Evolutionary conservation across 2,888 invertebrate species (phyloP).

Genomic region (Metellina segmentata): DNA sequence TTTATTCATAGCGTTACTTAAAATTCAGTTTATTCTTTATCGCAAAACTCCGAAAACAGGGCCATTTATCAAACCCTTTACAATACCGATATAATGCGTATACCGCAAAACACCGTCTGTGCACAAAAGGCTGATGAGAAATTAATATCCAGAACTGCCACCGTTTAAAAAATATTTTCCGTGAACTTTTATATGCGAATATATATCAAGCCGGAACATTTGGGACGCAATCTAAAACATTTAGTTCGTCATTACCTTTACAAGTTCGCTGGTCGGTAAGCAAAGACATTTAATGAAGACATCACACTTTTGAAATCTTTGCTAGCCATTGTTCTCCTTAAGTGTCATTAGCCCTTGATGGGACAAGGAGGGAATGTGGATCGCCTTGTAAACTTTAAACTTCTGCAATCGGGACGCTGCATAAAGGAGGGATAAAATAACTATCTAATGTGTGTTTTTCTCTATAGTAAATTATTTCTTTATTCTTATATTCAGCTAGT

Average conservation of each 20-base stretch:
- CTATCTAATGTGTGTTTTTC: neutral
- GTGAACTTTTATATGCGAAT: neutral
- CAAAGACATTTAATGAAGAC: conserved; percentile 71
- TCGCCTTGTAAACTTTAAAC: conserved; percentile 52
- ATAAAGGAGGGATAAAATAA: neutral
- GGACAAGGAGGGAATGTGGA: conserved; percentile 45
- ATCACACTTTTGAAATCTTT: conserved; percentile 71
- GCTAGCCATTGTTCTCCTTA: conserved; percentile 68
- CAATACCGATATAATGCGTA: neutral
- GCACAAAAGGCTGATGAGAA: conserved; percentile 66
- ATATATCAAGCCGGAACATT: conserved; percentile 22
- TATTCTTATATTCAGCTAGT: neutral
- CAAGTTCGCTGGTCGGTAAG: conserved; percentile 59
- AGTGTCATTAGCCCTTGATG: conserved; percentile 75
- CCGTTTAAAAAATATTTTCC: conserved; percentile 18
- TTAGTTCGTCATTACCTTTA: conserved; percentile 75
- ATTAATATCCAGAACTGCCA: conserved; percentile 70
- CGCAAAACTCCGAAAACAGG: neutral
- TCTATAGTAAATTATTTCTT: neutral
- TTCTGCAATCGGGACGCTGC: conserved; percentile 12
- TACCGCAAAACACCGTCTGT: neutral
- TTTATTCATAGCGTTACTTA: neutral
- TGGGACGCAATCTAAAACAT: conserved; percentile 65
- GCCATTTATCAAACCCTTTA: neutral
- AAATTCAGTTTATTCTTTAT: neutral